phyloP scores from a whole-genome alignment of 1,140 invertebrate genomes.

The Drosophila teissieri region DNA sequence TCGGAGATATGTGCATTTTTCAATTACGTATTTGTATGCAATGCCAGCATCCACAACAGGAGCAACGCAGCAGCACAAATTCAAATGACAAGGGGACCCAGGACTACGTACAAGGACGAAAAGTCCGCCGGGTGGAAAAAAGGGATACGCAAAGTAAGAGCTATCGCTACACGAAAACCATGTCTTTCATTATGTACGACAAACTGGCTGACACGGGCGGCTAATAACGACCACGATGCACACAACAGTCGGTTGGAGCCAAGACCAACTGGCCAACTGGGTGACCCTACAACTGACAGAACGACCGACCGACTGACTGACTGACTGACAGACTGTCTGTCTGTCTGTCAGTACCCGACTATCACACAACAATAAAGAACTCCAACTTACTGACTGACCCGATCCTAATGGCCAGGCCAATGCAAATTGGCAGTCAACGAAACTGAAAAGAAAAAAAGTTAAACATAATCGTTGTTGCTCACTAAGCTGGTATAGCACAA shows the following conservation, averaged over 20 bases:
- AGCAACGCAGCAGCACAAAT: conserved; percentile 67
- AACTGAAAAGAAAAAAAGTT: conserved; percentile 49
- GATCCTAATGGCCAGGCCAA: conserved; percentile 36
- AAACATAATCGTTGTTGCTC: conserved; percentile 63
- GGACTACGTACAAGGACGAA: conserved; percentile 31
- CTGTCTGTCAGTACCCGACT: conserved; percentile 9
- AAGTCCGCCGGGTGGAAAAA: neutral
- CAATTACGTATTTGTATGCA: conserved; percentile 75
- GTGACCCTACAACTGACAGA: neutral
- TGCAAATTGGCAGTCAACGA: conserved; percentile 63
- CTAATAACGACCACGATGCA: conserved; percentile 64
- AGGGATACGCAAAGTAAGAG: neutral
- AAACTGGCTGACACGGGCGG: conserved; percentile 77
- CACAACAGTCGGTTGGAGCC: conserved; percentile 23
- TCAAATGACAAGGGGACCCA: conserved; percentile 68
- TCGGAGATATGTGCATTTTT: conserved; percentile 77
- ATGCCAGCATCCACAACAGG: conserved; percentile 55
- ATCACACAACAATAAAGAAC: conserved; percentile 49
- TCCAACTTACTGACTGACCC: conserved; percentile 45
- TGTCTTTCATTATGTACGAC: conserved; percentile 82
- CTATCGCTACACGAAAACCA: conserved; percentile 71
- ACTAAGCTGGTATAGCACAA: conserved; percentile 53
- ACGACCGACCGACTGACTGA: neutral
- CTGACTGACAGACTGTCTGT: neutral
- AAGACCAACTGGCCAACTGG: conserved; percentile 14